Percentiles rank a stretch among this genome's conserved stretches.
phyloP scores from a whole-genome alignment of 2,888 invertebrate species.

The Lasioglossum pauxillum region DNA sequence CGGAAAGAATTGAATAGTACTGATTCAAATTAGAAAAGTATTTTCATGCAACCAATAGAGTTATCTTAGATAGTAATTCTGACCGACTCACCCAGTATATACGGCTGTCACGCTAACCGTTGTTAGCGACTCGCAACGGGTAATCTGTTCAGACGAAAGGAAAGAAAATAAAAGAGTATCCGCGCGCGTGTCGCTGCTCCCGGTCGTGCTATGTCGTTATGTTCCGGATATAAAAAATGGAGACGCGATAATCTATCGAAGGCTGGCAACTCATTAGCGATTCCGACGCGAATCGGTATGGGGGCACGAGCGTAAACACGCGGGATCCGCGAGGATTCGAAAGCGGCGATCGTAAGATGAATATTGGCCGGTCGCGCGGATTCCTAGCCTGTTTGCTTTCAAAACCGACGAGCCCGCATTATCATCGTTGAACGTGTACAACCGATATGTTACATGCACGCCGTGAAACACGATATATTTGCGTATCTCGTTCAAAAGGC shows the following conservation, averaged over 20 bases:
- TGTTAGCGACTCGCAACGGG: not conserved
- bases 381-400: constrained; percentile 12
- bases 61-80: not conserved
- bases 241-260: constrained; percentile 10
- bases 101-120: not conserved
- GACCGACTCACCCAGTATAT: no score
- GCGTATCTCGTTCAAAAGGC: constrained; percentile 45
- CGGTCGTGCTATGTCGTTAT: not conserved
- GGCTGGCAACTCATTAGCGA: not conserved
- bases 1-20: not conserved
- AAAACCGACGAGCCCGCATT: constrained; percentile 29
- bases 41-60: not conserved
- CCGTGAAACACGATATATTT: constrained; percentile 63
- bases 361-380: constrained; percentile 8
- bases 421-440: constrained; percentile 35
- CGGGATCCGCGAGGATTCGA: not conserved
- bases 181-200: not conserved
- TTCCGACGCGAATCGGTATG: not conserved
- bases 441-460: constrained; percentile 25
- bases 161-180: not conserved
- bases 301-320: not conserved
- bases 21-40: not conserved
- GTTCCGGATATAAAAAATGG: not conserved
- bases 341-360: constrained; percentile 19
- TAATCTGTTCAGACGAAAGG: not conserved